A percentile compares a stretch with the other conserved stretches of the same genome.
These are phyloP conservation scores for Theocolax elegans DNA, from an alignment of 1,140 invertebrate genomes.

Conservation along the genomic window DNA sequence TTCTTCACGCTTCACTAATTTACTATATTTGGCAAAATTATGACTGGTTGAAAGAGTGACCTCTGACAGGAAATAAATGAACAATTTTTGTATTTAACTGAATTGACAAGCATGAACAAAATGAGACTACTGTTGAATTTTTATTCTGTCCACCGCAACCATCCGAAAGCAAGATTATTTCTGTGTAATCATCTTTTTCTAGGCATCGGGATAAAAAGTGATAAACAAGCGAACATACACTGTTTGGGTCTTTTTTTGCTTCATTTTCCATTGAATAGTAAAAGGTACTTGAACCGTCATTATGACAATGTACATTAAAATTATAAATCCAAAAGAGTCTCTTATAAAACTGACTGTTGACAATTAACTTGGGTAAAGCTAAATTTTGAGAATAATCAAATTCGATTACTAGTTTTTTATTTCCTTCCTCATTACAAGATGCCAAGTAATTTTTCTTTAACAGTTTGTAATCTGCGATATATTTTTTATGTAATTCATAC, in stretches of 20 bases:
- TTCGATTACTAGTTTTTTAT: not conserved
- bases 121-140: not conserved
- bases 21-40: not conserved
- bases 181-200: not conserved
- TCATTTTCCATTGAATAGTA: not conserved
- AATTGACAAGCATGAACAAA: not conserved
- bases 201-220: not conserved
- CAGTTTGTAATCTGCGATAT: not conserved
- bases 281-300: not conserved
- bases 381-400: not conserved
- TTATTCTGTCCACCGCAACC: not conserved
- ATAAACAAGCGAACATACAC: not conserved
- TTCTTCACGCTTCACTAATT: not conserved
- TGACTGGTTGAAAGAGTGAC: not conserved
- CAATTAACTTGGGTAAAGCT: not conserved
- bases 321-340: not conserved
- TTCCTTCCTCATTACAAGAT: not conserved
- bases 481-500: not conserved
- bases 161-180: too few relatives aligned
- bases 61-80: not conserved
- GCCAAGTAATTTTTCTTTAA: not conserved
- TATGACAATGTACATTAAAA: not conserved
- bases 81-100: not conserved
- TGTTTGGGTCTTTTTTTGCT: not conserved
- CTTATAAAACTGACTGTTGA: not conserved